Evolutionary conservation across 2,888 invertebrate species (phyloP).

Genomic region (Halictus ligatus): DNA sequence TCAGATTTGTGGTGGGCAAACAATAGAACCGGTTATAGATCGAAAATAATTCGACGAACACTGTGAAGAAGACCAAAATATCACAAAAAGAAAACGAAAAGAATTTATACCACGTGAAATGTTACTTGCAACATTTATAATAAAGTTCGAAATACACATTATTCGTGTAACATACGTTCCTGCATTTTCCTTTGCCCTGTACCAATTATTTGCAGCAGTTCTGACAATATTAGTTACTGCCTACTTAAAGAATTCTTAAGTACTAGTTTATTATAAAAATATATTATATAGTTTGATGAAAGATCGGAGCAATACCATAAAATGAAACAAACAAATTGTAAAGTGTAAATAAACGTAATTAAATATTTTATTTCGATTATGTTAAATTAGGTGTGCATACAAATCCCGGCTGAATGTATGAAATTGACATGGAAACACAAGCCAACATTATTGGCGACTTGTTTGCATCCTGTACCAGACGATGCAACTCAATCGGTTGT

Average conservation of each 20-base stretch:
- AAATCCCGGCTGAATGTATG: slow-evolving; percentile 79
- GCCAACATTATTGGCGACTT: slow-evolving; percentile 79
- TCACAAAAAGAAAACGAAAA: slow-evolving; percentile 27
- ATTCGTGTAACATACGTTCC: slow-evolving; percentile 23
- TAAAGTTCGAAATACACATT: slow-evolving; percentile 59
- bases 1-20: slow-evolving; percentile 98
- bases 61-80: slow-evolving; percentile 4
- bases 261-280: background rate
- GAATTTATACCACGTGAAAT: slow-evolving; percentile 54
- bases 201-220: background rate
- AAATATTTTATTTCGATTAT: slow-evolving; percentile 58
- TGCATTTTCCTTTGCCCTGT: background rate
- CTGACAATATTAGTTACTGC: background rate
- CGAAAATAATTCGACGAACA: slow-evolving; percentile 70
- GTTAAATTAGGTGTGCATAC: slow-evolving; percentile 77
- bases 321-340: slow-evolving; percentile 22
- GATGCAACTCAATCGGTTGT: slow-evolving; percentile 78
- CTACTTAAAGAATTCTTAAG: background rate
- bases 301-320: background rate
- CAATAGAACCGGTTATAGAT: slow-evolving; percentile 92
- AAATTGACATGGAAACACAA: slow-evolving; percentile 78
- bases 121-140: slow-evolving; percentile 67
- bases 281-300: background rate
- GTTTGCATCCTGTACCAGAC: slow-evolving; percentile 78
- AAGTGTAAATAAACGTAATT: slow-evolving; percentile 3